A percentile compares a stretch with the other conserved stretches of the same genome.
phyloP scores from a whole-genome alignment of 2,888 invertebrate genomes.

The Myathropa florea region DNA sequence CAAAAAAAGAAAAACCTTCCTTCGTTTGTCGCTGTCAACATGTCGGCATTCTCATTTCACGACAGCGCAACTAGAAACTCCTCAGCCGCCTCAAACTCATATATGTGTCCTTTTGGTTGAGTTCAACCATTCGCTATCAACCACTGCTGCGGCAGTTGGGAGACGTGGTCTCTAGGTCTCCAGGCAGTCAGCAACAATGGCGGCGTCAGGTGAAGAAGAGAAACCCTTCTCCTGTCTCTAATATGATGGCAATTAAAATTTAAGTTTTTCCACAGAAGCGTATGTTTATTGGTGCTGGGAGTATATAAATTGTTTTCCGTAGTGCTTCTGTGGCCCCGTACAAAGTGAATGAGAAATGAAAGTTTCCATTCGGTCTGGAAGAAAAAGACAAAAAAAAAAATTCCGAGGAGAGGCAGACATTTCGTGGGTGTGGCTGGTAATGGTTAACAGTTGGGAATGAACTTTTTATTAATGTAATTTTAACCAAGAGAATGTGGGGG shows the following conservation, averaged over 20 bases:
- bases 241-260: constrained; percentile 64
- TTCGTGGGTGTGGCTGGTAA: constrained; percentile 32
- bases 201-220: neutral
- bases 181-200: constrained; percentile 8
- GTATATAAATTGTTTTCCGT: constrained; percentile 39
- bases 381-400: neutral
- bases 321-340: neutral
- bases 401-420: constrained; percentile 1
- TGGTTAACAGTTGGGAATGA: neutral
- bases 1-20: neutral
- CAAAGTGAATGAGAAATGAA: constrained; percentile 33
- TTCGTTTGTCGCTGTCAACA: constrained; percentile 52
- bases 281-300: constrained; percentile 12
- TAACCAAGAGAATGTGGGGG: neutral
- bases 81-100: constrained; percentile 14
- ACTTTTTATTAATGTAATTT: neutral
- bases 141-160: neutral
- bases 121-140: constrained; percentile 43
- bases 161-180: neutral
- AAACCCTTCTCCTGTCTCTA: neutral
- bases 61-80: constrained; percentile 40
- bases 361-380: constrained; percentile 11
- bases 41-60: constrained; percentile 51
- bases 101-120: constrained; percentile 45
- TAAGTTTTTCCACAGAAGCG: constrained; percentile 43